Evolutionary conservation across 2,888 invertebrate species (phyloP), one percentile per base, ranked within the genome.

Genomic region (Lampropteryx suffumata): DNA sequence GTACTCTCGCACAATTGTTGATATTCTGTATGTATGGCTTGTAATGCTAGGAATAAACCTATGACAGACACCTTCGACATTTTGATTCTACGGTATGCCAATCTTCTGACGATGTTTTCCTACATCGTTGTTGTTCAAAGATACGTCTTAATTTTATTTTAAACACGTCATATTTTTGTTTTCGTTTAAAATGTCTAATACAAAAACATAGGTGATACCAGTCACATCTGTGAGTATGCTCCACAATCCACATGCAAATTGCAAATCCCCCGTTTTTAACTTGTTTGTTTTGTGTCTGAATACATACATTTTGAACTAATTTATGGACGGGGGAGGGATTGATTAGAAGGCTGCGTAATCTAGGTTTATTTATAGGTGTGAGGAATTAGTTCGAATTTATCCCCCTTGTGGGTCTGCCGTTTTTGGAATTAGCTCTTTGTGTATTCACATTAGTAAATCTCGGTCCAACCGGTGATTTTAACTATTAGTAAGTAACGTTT

Each of bases 161-260:
- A n/a, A n/a, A n/a, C n/a, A n/a, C n/a, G n/a, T n/a, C n/a, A n/a
- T n/a, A 21, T 21, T 21, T 21, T 21, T 3, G 5, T 21, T 21
- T 21, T 2, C 2, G 2, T 5, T 21, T 3, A 21, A 21, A 21
- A 21, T 3, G 2, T 21, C 21, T 21, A 5, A 21, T 12, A 35
- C 24, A 39, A 30, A 35, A 44, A 39, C 55, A 50, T 52, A 59
- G 59, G 59, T 64, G 64, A 68, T 80, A 76, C 50, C 57, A 59
- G 59, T 63, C 80, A 76, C 81, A 84, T 81, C 82, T 84, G 81
- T 73, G 79, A 71, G 76, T 71, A 66, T 79, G 82, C 33, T 42
- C 33, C 33, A 27, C 42, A 33, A 82, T 81, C 82, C 86, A 79
- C 86, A 89, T 88, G 89, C 84, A 89, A 89, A 89, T 88, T 70